Conservation (phyloP, 2,113 vertebrate species). For the Toxotes jaculatrix region DNA sequence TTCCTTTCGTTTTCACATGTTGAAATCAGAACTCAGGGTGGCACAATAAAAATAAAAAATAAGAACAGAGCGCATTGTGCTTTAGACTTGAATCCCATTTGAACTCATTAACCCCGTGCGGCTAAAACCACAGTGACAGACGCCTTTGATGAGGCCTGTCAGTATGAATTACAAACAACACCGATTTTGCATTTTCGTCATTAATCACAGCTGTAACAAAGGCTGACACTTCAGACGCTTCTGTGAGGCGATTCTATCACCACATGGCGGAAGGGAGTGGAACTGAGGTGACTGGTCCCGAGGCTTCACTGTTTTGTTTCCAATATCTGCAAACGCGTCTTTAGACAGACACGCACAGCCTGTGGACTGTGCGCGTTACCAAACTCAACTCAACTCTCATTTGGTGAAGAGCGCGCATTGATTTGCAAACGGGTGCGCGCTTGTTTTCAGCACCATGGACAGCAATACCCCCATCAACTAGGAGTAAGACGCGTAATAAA, state of each 20-base stretch:
- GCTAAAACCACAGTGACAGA: constrained; percentile 4
- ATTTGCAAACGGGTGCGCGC: constrained; percentile 34
- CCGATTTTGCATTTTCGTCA: constrained; percentile 47
- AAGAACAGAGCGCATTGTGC: neutral
- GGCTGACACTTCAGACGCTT: constrained; percentile 28
- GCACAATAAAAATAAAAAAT: constrained; percentile 1
- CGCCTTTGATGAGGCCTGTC: constrained; percentile 58
- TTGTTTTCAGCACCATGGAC: constrained; percentile 83
- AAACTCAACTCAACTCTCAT: neutral
- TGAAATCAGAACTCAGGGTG: constrained; percentile 35
- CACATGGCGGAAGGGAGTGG: neutral
- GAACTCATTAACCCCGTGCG: constrained; percentile 41
- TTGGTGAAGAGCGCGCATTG: constrained; percentile 6
- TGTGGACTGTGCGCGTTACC: neutral
- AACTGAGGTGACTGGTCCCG: constrained; percentile 35
- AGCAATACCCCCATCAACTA: constrained; percentile 56
- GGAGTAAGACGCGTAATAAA: neutral
- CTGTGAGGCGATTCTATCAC: constrained; percentile 41
- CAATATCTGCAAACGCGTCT: neutral
- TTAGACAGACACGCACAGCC: neutral
- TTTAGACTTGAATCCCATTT: constrained; percentile 18
- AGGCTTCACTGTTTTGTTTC: neutral
- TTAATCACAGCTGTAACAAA: constrained; percentile 45
- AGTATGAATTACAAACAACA: constrained; percentile 41
- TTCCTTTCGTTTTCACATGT: constrained; percentile 18